Base-by-base conservation (phyloP, 2,888 invertebrate species). In the Harpagoxenus sublaevis region DNA sequence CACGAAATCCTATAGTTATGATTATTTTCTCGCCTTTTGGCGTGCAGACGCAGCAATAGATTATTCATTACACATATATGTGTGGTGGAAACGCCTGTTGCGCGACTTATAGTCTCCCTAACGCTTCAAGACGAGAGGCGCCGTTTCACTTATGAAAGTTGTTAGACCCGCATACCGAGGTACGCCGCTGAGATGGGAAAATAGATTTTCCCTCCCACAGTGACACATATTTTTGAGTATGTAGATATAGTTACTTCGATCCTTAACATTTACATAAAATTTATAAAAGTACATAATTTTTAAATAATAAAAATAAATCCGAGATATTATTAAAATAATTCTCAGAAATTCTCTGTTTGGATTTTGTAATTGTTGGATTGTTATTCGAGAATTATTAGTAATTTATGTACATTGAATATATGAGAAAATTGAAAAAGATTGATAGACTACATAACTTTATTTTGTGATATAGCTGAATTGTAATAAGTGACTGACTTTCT, bases 71-170 rank as follows among this genome's bases (percentile, higher is more conserved):
- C 39, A n/a, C 18, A 77, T n/a, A 15, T 35, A 71, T 28, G 65
- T 53, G 15, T 48, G 39, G 15, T 18, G 63, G 42, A 65, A 82
- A 71, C 86, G 86, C 86, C 84, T 86, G 86, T 86, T 86, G 86
- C 82, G 39, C 71, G 71, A 75, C 70, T 77, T 78, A 55, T 55
- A 60, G 78, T 57, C 57, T 51, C 60, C 48, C 62, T 71, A 71
- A 68, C 77, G 15, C 60, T 65, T 35, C 51, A 65, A 75, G 62
- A 63, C 28, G 42, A 65, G 48, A 51, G 53, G 63, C 68, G 71
- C 70, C 85, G 48, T 71, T 81, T 70, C 53, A 57, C 57, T 79
- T 79, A 79, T 79, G 75, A 68, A 81, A 73, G 79, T 81, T 73
- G 74, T 79, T 71, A 73, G 35, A 77, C 28, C 31, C 48, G 28